phyloP scores from a whole-genome alignment of 1,140 invertebrate genomes.

The Heterodera carotae region DNA sequence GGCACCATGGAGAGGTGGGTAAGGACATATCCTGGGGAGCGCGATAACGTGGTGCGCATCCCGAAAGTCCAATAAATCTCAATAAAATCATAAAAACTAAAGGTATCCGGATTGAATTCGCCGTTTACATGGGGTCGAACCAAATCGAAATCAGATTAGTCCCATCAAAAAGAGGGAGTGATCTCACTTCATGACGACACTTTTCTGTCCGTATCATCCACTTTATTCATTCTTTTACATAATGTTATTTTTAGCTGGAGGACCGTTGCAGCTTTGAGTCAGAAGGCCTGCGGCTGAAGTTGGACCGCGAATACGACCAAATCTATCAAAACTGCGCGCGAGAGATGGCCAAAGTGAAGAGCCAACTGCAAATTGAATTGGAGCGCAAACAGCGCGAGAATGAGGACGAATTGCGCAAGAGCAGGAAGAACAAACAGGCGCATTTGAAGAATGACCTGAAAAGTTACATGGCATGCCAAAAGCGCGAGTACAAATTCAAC shows the following conservation, averaged over 20 bases:
- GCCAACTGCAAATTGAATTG: constrained; percentile 84
- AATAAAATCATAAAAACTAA: too few relatives aligned
- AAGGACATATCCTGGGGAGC: too few relatives aligned
- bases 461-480: constrained; percentile 84
- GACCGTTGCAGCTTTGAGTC: constrained; percentile 90
- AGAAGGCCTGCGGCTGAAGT: constrained; percentile 87
- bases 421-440: constrained; percentile 85
- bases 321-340: constrained; percentile 84
- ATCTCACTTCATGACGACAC: too few relatives aligned
- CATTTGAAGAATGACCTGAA: constrained; percentile 87
- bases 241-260: constrained; percentile 76
- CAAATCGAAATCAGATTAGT: too few relatives aligned
- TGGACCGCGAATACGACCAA: constrained; percentile 95
- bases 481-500: constrained; percentile 95
- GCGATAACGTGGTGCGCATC: too few relatives aligned
- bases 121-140: too few relatives aligned
- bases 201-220: too few relatives aligned
- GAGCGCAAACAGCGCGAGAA: constrained; percentile 74
- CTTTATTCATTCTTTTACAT: too few relatives aligned
- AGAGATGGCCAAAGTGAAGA: constrained; percentile 85
- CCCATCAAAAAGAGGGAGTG: too few relatives aligned
- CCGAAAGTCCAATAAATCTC: too few relatives aligned
- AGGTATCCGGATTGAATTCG: too few relatives aligned
- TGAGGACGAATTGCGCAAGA: constrained; percentile 83
- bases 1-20: too few relatives aligned